A percentile compares a stretch with the other conserved stretches of the same genome.
Conservation (phyloP, 1,140 invertebrate genomes). For the Chironomus striatipennis region DNA sequence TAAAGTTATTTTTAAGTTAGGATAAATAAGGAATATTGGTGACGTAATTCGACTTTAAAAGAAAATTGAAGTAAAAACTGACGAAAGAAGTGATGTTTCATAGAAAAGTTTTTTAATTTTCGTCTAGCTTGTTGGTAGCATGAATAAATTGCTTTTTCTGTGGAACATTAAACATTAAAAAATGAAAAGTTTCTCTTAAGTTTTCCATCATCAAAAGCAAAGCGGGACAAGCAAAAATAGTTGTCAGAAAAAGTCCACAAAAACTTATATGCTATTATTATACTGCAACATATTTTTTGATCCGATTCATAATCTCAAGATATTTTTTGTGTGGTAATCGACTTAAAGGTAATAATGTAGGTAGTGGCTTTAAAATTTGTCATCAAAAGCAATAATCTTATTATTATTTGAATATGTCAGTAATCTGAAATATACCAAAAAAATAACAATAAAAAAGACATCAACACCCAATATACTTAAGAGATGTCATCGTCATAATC, state of each 20-base stretch:
- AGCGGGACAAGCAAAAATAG: too few species aligned
- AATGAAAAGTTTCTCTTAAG: not conserved
- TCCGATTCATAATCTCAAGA: not conserved
- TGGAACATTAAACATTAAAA: slow-evolving; percentile 6
- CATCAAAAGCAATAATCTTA: too few species aligned
- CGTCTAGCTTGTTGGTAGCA: not conserved
- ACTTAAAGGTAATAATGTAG: too few species aligned
- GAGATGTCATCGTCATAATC: not conserved
- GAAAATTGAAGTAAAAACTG: not conserved
- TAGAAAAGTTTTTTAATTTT: slow-evolving; percentile 4
- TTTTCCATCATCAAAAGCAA: not conserved
- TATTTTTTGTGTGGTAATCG: too few species aligned
- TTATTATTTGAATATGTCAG: too few species aligned
- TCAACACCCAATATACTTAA: not conserved
- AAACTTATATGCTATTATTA: not conserved
- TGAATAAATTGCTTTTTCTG: not conserved
- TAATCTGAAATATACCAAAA: too few species aligned
- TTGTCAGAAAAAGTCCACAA: not conserved
- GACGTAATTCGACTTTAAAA: too few species aligned
- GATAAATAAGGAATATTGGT: too few species aligned
- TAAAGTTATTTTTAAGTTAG: too few species aligned
- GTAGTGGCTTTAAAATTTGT: too few species aligned
- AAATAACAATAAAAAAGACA: not conserved
- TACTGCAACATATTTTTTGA: not conserved
- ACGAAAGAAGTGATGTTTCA: not conserved